Conservation (phyloP, 92 coral and sea anemone species). For the Paragorgia papillata region DNA sequence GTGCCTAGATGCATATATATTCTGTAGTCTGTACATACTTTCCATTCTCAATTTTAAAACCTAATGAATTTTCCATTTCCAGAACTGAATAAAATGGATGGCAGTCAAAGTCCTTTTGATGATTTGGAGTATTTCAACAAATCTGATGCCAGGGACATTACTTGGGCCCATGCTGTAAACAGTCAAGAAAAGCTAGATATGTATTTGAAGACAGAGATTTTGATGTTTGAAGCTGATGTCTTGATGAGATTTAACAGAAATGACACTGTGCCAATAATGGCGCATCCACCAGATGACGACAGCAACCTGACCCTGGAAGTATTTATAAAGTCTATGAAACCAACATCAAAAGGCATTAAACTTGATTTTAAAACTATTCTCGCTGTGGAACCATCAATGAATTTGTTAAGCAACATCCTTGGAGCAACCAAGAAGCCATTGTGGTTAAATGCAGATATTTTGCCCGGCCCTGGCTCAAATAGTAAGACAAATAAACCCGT, state of each 20-base stretch:
- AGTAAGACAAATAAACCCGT: slow-evolving; percentile 57
- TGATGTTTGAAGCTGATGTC: slow-evolving; percentile 95
- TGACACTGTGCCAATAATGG: slow-evolving; percentile 83
- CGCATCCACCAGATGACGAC: slow-evolving; percentile 84
- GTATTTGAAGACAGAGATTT: slow-evolving; percentile 56
- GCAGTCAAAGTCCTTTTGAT: slow-evolving; percentile 9
- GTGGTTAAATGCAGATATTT: slow-evolving; percentile 87
- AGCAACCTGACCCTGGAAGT: slow-evolving; percentile 75
- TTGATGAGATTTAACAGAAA: slow-evolving; percentile 54
- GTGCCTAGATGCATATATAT: too few relatives aligned
- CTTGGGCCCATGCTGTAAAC: slow-evolving; percentile 94
- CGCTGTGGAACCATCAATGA: slow-evolving; percentile 75
- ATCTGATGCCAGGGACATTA: slow-evolving; percentile 63
- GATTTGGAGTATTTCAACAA: slow-evolving; percentile 52
- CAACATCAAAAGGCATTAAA: slow-evolving; percentile 77
- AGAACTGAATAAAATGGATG: background rate
- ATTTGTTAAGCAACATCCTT: slow-evolving; percentile 46
- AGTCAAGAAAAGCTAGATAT: slow-evolving; percentile 62
- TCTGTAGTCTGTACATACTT: too few relatives aligned
- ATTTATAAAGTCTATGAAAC: slow-evolving; percentile 62
- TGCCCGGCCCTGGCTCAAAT: slow-evolving; percentile 69
- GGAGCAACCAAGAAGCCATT: slow-evolving; percentile 54
- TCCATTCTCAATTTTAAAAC: too few relatives aligned
- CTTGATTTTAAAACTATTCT: slow-evolving; percentile 74
- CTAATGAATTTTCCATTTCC: too few relatives aligned